These are phyloP conservation scores for Aphelinus atriplicis DNA, from an alignment of 1,140 invertebrate species.

Conservation along the genomic window DNA sequence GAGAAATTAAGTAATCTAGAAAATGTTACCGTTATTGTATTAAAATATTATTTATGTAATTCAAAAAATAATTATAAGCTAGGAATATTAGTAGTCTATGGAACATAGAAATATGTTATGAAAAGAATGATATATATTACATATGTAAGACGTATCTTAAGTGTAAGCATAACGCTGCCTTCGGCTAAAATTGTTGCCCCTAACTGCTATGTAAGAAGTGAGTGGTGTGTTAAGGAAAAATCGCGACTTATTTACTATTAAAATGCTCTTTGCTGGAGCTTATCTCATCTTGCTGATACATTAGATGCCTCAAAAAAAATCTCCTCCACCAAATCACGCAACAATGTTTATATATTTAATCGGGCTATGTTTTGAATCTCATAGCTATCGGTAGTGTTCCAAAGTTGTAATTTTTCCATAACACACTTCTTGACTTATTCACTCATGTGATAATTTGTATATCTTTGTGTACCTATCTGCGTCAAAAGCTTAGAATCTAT, in stretches of 20 bases:
- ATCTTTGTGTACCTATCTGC: conserved; percentile 61
- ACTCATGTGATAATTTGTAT: conserved; percentile 66
- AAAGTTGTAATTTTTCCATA: neutral
- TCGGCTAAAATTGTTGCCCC: conserved; percentile 64
- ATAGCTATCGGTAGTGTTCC: no score
- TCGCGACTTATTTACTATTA: neutral
- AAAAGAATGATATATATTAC: conserved; percentile 27
- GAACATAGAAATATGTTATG: conserved; percentile 36
- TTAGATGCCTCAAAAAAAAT: no score
- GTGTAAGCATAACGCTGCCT: conserved; percentile 63
- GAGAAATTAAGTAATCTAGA: conserved; percentile 43
- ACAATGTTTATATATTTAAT: no score
- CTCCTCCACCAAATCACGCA: no score
- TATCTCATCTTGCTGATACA: no score
- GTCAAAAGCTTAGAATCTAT: conserved; percentile 26
- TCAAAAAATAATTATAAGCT: conserved; percentile 49
- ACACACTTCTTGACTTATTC: conserved; percentile 53
- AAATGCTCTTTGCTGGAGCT: no score
- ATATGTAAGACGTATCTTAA: conserved; percentile 41
- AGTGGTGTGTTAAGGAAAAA: conserved; percentile 35
- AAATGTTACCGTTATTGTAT: conserved; percentile 64
- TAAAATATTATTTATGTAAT: conserved; percentile 66
- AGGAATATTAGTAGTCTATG: no score
- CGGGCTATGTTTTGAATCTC: no score
- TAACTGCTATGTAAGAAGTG: conserved; percentile 63